These are phyloP conservation scores for Tetheella fluctuosa DNA, from an alignment of 2,888 invertebrate species.

Conservation along the genomic window DNA sequence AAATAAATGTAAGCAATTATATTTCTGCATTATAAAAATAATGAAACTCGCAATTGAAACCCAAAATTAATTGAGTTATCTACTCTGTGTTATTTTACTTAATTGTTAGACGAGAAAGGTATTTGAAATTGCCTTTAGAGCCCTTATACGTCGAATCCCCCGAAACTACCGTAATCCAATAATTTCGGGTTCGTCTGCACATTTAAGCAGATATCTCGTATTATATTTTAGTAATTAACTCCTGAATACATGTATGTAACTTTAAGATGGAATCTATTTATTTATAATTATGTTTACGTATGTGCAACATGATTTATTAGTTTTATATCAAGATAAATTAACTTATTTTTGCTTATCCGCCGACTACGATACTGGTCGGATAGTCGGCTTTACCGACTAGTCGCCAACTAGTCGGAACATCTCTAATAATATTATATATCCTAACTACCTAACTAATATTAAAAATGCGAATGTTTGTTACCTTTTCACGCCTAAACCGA, in stretches of 20 bases:
- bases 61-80: not conserved
- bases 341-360: too few species aligned
- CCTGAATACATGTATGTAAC: not conserved
- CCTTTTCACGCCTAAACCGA: too few species aligned
- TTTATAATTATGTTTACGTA: not conserved
- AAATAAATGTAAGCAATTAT: too few species aligned
- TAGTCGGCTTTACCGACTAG: too few species aligned
- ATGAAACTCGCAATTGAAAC: not conserved
- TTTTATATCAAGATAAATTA: too few species aligned
- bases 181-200: not conserved
- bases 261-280: not conserved
- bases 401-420: too few species aligned
- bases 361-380: too few species aligned
- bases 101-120: slow-evolving; percentile 2
- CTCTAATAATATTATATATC: too few species aligned
- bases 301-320: not conserved
- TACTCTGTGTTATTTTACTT: not conserved
- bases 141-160: not conserved
- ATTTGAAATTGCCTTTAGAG: not conserved
- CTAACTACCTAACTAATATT: too few species aligned
- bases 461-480: too few species aligned
- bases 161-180: slow-evolving; percentile 5
- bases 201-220: not conserved
- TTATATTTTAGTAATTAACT: not conserved
- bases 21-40: not conserved